Conservation (phyloP, 2,113 vertebrate genomes). For the Alligator mississippiensis region DNA sequence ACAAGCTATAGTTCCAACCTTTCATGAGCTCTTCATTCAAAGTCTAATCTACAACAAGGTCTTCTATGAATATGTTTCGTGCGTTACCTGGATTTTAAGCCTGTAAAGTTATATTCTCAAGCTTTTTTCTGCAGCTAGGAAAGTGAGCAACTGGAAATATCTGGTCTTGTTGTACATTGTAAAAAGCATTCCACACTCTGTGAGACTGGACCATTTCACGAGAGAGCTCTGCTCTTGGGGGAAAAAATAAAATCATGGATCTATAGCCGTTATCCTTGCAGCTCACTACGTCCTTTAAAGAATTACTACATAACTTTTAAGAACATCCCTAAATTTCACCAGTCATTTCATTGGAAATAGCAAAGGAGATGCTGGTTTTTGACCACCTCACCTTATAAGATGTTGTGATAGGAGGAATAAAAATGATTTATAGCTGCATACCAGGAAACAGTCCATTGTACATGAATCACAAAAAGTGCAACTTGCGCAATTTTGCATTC, state of each 20-base stretch:
- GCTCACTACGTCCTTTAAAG: conserved; percentile 18
- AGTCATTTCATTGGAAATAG: conserved; percentile 22
- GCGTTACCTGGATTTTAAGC: too few relatives aligned
- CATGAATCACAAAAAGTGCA: not conserved
- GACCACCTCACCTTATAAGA: conserved; percentile 40
- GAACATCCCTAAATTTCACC: not conserved
- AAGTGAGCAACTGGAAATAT: not conserved
- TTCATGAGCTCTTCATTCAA: not conserved
- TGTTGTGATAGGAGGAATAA: conserved; percentile 35
- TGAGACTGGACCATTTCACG: not conserved
- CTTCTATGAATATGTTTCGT: too few relatives aligned
- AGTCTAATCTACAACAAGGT: not conserved
- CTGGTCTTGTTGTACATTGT: accelerated
- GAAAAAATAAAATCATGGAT: not conserved
- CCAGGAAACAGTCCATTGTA: not conserved
- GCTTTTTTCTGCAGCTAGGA: too few relatives aligned
- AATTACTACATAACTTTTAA: too few relatives aligned
- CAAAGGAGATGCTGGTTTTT: conserved; percentile 8
- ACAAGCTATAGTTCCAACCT: not conserved
- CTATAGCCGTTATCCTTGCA: conserved; percentile 2
- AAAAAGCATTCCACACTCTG: not conserved
- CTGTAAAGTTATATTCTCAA: too few relatives aligned
- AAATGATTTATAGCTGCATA: conserved; percentile 21
- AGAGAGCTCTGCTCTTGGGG: not conserved
- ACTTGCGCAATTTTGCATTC: not conserved